Base-by-base conservation (phyloP, 2,888 invertebrate genomes). In the Petrolisthes cinctipes region DNA sequence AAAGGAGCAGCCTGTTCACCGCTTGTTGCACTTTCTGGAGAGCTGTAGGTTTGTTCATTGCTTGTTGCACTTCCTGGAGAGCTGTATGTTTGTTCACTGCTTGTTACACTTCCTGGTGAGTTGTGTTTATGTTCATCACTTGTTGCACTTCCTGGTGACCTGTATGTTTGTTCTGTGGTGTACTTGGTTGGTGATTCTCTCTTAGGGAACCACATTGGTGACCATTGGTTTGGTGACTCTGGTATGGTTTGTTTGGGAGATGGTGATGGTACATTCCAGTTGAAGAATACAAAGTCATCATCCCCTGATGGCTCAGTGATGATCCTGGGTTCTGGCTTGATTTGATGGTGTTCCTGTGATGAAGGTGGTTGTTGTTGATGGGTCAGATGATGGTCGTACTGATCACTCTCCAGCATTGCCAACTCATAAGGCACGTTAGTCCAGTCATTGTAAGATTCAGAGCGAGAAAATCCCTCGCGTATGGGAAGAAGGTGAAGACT, bases 271-370 rank as follows among this genome's bases (percentile, higher is more conserved):
- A 85, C 85, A 79, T 90, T 88, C 90, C 90, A 90, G 76, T 90
- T 90, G 71, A 90, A 88, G 80, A 88, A 85, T 7, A 90, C 90
- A 57, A 90, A 90, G 76, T 90, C 90, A 56, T 90, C 89, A 37
- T 89, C 88, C 6, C 90, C 90, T 11, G 89, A 86, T 0, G 90
- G 90, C 68, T 88, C 83, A 5, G 90, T 90, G 73, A 90, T 90
- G 54, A 90, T 89, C 2, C 80, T 71, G 37, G 89, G 86, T 37
- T 83, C 86, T n/a, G 76, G 82, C 14, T 83, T 23, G n/a, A n/a
- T 5, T 66, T 54, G 78, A 7, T 37, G 78, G 51, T 20, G 71
- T n/a, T 71, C 71, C 6, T 71, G 1, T 71, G 71, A 20, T 71
- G 14, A n/a, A n/a, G 71, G 71, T 75, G 37, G 37, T 37, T 37